phyloP scores from a whole-genome alignment of 2,888 invertebrate species.

The Suillia variegata region DNA sequence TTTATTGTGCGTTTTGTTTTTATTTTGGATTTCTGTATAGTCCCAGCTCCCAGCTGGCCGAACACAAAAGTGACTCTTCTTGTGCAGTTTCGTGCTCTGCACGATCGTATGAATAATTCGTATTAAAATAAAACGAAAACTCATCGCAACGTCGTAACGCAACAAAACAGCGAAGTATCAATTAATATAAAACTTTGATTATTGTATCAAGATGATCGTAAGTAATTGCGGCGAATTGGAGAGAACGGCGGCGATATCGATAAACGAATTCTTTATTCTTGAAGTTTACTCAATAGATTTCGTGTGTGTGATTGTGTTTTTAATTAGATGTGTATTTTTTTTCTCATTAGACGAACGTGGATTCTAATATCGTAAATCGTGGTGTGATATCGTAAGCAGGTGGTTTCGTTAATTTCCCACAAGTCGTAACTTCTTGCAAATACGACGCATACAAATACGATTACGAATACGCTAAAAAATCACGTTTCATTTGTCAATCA shows the following conservation, averaged over 20 bases:
- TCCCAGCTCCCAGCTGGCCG: no score
- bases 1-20: constrained; percentile 18
- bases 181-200: no score
- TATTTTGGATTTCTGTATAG: constrained; percentile 10
- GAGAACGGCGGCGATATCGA: no score
- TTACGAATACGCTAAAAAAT: no score
- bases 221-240: constrained; percentile 1
- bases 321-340: no score
- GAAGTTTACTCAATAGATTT: no score
- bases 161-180: background rate
- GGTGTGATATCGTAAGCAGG: constrained; percentile 1
- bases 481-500: no score
- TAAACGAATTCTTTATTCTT: no score
- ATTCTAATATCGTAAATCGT: background rate
- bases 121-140: constrained; percentile 1
- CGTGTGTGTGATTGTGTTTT: background rate
- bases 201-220: no score
- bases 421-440: background rate
- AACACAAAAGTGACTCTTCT: background rate
- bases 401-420: background rate
- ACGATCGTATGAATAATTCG: background rate
- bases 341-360: no score
- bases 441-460: no score
- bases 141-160: background rate
- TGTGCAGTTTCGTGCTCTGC: background rate